Evolutionary conservation across 2,888 invertebrate species (phyloP).

Genomic region (Eristalis pertinax): DNA sequence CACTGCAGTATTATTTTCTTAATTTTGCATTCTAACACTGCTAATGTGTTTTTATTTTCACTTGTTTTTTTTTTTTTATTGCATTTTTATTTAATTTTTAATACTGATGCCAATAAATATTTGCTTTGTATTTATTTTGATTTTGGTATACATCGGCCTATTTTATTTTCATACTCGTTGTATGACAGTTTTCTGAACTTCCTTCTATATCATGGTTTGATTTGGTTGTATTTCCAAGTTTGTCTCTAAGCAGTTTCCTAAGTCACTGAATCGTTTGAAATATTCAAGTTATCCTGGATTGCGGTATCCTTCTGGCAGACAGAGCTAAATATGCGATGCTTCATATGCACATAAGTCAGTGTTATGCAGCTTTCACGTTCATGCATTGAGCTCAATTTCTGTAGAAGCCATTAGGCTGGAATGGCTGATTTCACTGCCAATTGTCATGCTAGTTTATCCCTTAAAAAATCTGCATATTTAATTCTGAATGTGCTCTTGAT

Average conservation of each 20-base stretch:
- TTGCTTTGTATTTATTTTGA: not conserved
- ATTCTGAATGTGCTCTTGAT: not conserved
- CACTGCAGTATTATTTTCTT: conserved; percentile 36
- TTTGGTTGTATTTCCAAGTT: not conserved
- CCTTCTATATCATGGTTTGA: no score
- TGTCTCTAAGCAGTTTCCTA: not conserved
- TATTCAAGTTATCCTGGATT: not conserved
- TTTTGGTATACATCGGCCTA: not conserved
- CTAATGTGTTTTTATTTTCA: conserved; percentile 41
- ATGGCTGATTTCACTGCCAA: not conserved
- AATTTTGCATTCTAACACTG: conserved; percentile 55
- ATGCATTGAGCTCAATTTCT: not conserved
- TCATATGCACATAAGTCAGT: no score
- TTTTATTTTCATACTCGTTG: not conserved
- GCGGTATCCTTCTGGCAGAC: not conserved
- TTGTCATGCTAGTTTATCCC: not conserved
- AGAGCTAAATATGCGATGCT: not conserved
- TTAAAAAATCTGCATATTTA: not conserved
- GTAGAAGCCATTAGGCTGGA: not conserved
- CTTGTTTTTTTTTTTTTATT: conserved; percentile 29
- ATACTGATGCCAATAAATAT: not conserved
- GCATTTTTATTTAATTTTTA: not conserved
- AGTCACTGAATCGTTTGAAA: no score
- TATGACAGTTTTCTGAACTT: not conserved
- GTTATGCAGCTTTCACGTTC: not conserved